Evolutionary conservation across 2,888 invertebrate genomes (phyloP).

Genomic region (Meganola albula): DNA sequence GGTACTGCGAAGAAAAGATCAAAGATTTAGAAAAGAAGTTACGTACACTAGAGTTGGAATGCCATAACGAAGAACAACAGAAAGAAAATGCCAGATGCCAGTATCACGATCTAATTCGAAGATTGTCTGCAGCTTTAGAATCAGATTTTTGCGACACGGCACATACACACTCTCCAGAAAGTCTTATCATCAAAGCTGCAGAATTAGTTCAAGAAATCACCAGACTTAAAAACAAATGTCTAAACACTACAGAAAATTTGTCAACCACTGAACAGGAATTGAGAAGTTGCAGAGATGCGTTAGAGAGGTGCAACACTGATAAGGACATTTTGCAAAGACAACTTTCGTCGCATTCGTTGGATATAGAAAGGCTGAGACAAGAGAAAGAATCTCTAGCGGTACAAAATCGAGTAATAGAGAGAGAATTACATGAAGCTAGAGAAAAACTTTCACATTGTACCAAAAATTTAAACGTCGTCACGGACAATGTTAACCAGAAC

Average conservation of each 20-base stretch:
- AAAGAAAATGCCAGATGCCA: slow-evolving; percentile 83
- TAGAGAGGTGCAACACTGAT: slow-evolving; percentile 81
- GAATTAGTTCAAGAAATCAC: slow-evolving; percentile 86
- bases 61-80: slow-evolving; percentile 84
- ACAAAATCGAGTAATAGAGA: slow-evolving; percentile 83
- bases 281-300: slow-evolving; percentile 80
- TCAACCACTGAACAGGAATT: slow-evolving; percentile 81
- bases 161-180: slow-evolving; percentile 82
- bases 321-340: slow-evolving; percentile 87
- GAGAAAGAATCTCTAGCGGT: slow-evolving; percentile 87
- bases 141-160: slow-evolving; percentile 82
- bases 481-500: slow-evolving; percentile 82
- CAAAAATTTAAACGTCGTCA: slow-evolving; percentile 81
- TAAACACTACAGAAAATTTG: slow-evolving; percentile 78
- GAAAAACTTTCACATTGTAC: slow-evolving; percentile 81
- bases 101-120: slow-evolving; percentile 83
- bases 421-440: slow-evolving; percentile 83
- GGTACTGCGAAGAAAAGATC: slow-evolving; percentile 84
- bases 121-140: slow-evolving; percentile 84
- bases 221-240: slow-evolving; percentile 79
- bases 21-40: slow-evolving; percentile 87
- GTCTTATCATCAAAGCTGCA: slow-evolving; percentile 85
- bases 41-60: slow-evolving; percentile 83
- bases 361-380: slow-evolving; percentile 84
- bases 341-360: slow-evolving; percentile 82